Conservation (phyloP, 2,113 vertebrate genomes). For the Aegypius monachus region DNA sequence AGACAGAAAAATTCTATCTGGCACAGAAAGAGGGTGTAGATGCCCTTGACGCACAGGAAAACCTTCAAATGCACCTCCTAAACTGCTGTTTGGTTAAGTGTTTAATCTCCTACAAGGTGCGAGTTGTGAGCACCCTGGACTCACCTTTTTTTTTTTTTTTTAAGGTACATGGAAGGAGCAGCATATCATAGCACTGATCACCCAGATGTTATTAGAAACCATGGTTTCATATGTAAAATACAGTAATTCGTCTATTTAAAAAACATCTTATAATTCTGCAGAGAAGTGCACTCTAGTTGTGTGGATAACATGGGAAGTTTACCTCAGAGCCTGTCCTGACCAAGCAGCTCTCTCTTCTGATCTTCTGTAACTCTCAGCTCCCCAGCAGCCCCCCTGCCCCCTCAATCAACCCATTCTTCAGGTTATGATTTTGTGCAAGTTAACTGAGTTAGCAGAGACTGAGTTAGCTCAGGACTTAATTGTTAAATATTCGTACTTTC, state of each 20-base stretch:
- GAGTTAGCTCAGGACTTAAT: background rate
- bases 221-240: background rate
- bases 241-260: background rate
- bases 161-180: background rate
- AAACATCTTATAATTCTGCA: background rate
- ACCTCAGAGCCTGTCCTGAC: background rate
- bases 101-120: background rate
- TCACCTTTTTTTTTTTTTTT: background rate
- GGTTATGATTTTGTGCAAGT: background rate
- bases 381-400: background rate
- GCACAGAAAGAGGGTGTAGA: background rate
- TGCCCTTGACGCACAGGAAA: background rate
- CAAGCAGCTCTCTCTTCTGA: background rate
- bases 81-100: background rate
- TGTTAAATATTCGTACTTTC: background rate
- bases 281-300: background rate
- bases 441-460: background rate
- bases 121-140: background rate
- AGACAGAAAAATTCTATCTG: background rate
- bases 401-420: background rate
- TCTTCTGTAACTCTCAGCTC: background rate
- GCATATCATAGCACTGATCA: background rate
- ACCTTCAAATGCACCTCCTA: background rate
- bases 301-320: background rate
- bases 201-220: background rate